Percentiles rank a stretch among this genome's conserved stretches.
phyloP scores from a whole-genome alignment of 2,888 invertebrate species.

The Acholoe squamosa region DNA sequence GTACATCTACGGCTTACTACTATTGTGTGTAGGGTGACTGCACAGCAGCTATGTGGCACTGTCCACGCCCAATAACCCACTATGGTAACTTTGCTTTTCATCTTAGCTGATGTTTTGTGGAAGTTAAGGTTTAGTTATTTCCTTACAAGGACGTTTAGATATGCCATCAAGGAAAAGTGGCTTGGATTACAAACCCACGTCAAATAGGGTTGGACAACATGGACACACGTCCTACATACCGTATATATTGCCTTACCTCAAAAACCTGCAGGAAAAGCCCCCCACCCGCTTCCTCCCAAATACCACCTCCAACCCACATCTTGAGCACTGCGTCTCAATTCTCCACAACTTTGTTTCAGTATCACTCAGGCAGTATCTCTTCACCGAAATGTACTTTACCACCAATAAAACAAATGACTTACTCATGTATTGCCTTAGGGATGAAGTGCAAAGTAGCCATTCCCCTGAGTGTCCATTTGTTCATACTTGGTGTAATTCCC shows the following conservation, averaged over 20 bases:
- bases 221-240: too few species aligned
- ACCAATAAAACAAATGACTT: not conserved
- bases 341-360: too few species aligned
- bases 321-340: too few species aligned
- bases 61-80: not conserved
- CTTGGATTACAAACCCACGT: not conserved
- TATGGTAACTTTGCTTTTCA: not conserved
- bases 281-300: too few species aligned
- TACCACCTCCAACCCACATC: too few species aligned
- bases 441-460: not conserved
- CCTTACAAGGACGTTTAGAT: not conserved
- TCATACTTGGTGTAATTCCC: not conserved
- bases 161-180: not conserved
- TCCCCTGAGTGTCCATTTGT: not conserved
- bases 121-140: constrained; percentile 9
- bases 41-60: not conserved
- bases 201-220: not conserved
- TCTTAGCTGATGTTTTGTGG: not conserved
- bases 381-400: too few species aligned
- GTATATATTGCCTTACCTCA: too few species aligned
- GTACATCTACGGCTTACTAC: not conserved
- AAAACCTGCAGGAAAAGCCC: too few species aligned
- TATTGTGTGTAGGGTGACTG: constrained; percentile 9
- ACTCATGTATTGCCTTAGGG: not conserved
- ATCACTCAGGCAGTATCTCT: too few species aligned